phyloP scores from a whole-genome alignment of 2,888 invertebrate genomes.

The Himalopsyche tibetana region DNA sequence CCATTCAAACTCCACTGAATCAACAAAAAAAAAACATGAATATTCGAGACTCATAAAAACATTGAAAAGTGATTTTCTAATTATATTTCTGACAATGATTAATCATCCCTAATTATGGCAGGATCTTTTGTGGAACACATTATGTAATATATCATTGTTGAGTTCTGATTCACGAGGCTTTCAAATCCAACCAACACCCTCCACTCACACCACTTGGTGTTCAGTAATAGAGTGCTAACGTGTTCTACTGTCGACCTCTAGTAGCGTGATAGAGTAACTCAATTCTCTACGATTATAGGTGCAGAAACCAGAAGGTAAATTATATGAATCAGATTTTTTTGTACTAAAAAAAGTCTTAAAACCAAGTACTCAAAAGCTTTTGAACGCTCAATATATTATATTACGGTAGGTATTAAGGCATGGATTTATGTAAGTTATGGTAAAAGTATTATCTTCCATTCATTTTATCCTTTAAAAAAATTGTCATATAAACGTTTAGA shows the following conservation, averaged over 20 bases:
- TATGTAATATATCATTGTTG: neutral
- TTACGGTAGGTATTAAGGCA: too few relatives aligned
- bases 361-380: too few relatives aligned
- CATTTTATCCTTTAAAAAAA: too few relatives aligned
- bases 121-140: slow-evolving; percentile 1
- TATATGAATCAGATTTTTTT: too few relatives aligned
- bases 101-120: neutral
- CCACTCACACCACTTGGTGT: neutral
- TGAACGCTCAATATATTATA: too few relatives aligned
- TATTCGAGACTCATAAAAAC: too few relatives aligned
- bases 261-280: slow-evolving; percentile 12
- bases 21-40: too few relatives aligned
- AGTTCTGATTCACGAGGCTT: slow-evolving; percentile 2
- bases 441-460: too few relatives aligned
- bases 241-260: slow-evolving; percentile 35
- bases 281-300: neutral
- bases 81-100: slow-evolving; percentile 4
- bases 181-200: neutral
- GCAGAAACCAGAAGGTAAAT: slow-evolving; percentile 7
- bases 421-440: too few relatives aligned
- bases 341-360: too few relatives aligned
- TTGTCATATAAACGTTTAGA: too few relatives aligned
- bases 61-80: neutral
- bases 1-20: too few relatives aligned
- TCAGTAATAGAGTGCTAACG: slow-evolving; percentile 1